Conservation (phyloP, 2,888 invertebrate genomes). For the Drosophila crucigera region DNA sequence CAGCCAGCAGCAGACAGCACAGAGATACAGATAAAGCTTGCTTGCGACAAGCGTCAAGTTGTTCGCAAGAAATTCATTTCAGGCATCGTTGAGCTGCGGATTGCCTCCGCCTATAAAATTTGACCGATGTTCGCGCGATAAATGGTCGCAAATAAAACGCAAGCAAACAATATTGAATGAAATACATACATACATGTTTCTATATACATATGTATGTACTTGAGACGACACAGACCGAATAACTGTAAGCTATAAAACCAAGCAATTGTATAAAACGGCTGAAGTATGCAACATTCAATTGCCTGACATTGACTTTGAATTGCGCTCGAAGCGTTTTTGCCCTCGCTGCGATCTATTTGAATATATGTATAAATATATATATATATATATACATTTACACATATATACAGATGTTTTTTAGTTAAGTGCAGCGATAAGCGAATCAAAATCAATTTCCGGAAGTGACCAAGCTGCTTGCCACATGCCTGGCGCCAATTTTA, state of each 20-base stretch:
- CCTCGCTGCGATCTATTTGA: constrained; percentile 24
- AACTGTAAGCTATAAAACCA: constrained; percentile 47
- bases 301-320: constrained; percentile 75
- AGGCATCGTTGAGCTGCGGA: constrained; percentile 63
- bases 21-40: constrained; percentile 49
- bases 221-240: constrained; percentile 33
- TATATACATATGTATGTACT: not conserved
- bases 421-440: constrained; percentile 49
- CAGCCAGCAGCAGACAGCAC: constrained; percentile 19
- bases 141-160: constrained; percentile 54
- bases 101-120: constrained; percentile 63
- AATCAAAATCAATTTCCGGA: constrained; percentile 37
- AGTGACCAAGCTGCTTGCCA: constrained; percentile 30
- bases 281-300: constrained; percentile 64
- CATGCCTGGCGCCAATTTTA: constrained; percentile 27
- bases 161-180: constrained; percentile 36
- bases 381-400: not conserved
- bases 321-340: constrained; percentile 24
- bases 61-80: constrained; percentile 71
- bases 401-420: not conserved
- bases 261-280: constrained; percentile 56
- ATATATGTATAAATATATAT: not conserved
- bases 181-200: not conserved
- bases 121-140: constrained; percentile 61
- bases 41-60: constrained; percentile 28